A percentile compares a stretch with the other conserved stretches of the same genome.
Evolutionary conservation across 2,888 invertebrate species (phyloP).

Genomic region (Synanthedon formicaeformis): DNA sequence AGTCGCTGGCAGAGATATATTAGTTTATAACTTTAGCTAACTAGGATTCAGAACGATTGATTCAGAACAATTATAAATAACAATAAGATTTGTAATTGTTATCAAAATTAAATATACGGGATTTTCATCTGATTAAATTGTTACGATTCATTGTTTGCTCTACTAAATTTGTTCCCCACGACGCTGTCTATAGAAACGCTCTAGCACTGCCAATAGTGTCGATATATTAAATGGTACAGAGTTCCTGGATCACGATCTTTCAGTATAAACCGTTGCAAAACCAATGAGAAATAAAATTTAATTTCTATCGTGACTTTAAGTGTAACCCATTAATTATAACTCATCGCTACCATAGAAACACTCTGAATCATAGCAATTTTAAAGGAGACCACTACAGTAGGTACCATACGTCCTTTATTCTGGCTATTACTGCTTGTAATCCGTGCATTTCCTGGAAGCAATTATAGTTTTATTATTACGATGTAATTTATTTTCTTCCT

Average conservation of each 20-base stretch:
- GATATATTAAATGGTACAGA: conserved; percentile 36
- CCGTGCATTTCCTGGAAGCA: not conserved
- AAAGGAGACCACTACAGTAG: not conserved
- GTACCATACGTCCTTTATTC: too few species aligned
- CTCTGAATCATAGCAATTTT: not conserved
- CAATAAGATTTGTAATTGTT: too few species aligned
- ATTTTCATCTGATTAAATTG: not conserved
- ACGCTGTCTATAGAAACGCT: conserved; percentile 5
- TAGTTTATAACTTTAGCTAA: too few species aligned
- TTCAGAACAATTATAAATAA: too few species aligned
- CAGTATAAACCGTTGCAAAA: conserved; percentile 21
- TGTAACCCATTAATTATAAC: conserved; percentile 42
- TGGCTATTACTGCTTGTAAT: too few species aligned
- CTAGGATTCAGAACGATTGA: too few species aligned
- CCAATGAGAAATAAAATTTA: conserved; percentile 34
- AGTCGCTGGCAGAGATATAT: too few species aligned
- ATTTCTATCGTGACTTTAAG: conserved; percentile 38
- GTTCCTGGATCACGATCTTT: conserved; percentile 36
- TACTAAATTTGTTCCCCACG: conserved; percentile 3
- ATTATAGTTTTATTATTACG: not conserved
- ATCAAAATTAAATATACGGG: too few species aligned
- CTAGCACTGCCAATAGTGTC: not conserved
- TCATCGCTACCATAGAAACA: conserved; percentile 16
- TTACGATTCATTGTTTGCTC: conserved; percentile 2
- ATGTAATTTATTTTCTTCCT: not conserved